Percentiles rank a stretch among this genome's conserved stretches.
Evolutionary conservation across 2,888 invertebrate species (phyloP).

Genomic region (Chymomyza caudatula): DNA sequence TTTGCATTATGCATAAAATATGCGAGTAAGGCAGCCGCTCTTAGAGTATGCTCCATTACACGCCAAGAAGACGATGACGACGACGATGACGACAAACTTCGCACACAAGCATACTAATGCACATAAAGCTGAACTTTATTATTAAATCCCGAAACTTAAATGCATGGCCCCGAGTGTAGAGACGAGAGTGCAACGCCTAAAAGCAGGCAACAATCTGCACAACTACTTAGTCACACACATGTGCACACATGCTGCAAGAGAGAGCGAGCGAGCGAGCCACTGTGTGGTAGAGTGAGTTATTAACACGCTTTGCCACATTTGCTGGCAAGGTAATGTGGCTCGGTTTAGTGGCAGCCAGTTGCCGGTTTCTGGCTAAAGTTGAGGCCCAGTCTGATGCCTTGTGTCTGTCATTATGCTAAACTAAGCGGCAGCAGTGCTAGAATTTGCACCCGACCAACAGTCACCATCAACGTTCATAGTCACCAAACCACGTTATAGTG

Average conservation of each 20-base stretch:
- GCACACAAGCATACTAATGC: slow-evolving; percentile 3
- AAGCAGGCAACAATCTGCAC: not conserved
- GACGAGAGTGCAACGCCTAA: slow-evolving; percentile 50
- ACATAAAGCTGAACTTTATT: slow-evolving; percentile 39
- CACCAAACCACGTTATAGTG: not conserved
- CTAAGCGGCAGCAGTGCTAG: slow-evolving; percentile 69
- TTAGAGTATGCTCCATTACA: slow-evolving; percentile 60
- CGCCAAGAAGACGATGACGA: slow-evolving; percentile 35
- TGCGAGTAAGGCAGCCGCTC: slow-evolving; percentile 31
- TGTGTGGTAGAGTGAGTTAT: slow-evolving; percentile 57
- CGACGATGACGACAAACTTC: slow-evolving; percentile 40
- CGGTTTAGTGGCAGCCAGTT: slow-evolving; percentile 62
- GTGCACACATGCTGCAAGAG: not conserved
- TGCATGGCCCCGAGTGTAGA: slow-evolving; percentile 50
- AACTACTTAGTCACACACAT: slow-evolving; percentile 10
- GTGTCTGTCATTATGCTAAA: slow-evolving; percentile 69
- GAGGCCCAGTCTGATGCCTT: slow-evolving; percentile 11
- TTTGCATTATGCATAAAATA: slow-evolving; percentile 66
- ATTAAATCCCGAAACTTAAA: slow-evolving; percentile 71
- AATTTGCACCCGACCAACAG: slow-evolving; percentile 56
- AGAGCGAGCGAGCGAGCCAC: slow-evolving; percentile 4
- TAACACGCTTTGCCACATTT: slow-evolving; percentile 72
- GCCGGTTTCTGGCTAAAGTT: slow-evolving; percentile 26
- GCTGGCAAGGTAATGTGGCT: slow-evolving; percentile 68
- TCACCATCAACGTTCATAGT: not conserved